A percentile compares a stretch with the other conserved stretches of the same genome.
These are phyloP conservation scores for Hyphantria cunea DNA, from an alignment of 1,140 invertebrate species.

Conservation along the genomic window DNA sequence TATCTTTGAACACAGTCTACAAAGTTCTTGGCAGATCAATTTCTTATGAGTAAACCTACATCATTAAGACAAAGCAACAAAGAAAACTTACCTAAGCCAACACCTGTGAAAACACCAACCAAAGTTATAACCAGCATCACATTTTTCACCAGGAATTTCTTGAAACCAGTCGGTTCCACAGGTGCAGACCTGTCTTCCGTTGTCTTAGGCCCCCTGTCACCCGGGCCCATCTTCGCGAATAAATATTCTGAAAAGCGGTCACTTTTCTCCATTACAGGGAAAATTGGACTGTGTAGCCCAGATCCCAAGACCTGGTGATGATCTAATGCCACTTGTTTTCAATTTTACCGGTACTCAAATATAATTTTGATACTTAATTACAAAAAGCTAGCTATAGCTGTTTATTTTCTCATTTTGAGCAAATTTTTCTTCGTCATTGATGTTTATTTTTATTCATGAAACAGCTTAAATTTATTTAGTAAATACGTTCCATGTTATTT, in stretches of 20 bases:
- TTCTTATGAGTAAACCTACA: not conserved
- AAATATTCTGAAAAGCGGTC: slow-evolving; percentile 87
- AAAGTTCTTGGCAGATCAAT: too few species aligned
- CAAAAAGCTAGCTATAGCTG: not conserved
- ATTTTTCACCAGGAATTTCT: slow-evolving; percentile 88
- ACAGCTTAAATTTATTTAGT: not conserved
- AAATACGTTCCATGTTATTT: not conserved
- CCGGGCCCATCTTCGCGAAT: slow-evolving; percentile 86
- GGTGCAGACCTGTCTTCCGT: slow-evolving; percentile 82
- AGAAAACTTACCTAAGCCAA: slow-evolving; percentile 85
- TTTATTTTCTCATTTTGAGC: slow-evolving; percentile 3
- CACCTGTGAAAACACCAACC: slow-evolving; percentile 88
- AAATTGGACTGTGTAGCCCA: slow-evolving; percentile 52
- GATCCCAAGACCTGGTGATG: slow-evolving; percentile 55
- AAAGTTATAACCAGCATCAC: slow-evolving; percentile 90
- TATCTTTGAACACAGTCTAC: too few species aligned
- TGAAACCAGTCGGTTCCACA: slow-evolving; percentile 84
- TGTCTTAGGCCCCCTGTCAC: slow-evolving; percentile 78
- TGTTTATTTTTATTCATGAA: too few species aligned
- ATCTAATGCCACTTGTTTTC: slow-evolving; percentile 13
- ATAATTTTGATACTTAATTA: slow-evolving; percentile 11
- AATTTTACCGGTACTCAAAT: slow-evolving; percentile 14
- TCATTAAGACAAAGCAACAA: slow-evolving; percentile 1
- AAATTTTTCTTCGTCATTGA: slow-evolving; percentile 8
- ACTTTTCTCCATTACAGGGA: slow-evolving; percentile 79